These are phyloP conservation scores for Sinohyriopsis cumingii DNA, from an alignment of 2,888 invertebrate genomes.

Conservation along the genomic window DNA sequence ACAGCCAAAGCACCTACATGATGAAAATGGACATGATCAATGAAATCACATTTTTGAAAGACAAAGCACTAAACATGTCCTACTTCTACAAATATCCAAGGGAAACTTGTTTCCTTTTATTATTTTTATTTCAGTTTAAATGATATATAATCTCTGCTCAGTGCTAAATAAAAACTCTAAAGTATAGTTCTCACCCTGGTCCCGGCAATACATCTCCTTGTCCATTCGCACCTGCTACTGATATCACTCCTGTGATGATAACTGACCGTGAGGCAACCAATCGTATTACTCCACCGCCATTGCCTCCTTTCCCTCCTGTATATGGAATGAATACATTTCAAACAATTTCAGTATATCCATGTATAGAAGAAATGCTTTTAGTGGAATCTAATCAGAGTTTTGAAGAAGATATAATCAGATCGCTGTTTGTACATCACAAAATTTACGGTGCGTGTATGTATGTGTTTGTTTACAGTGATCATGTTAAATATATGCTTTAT, in stretches of 20 bases:
- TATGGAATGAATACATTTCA: neutral
- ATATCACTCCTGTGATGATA: slow-evolving; percentile 38
- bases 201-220: slow-evolving; percentile 37
- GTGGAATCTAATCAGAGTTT: neutral
- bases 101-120: neutral
- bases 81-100: too few species aligned
- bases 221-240: slow-evolving; percentile 47
- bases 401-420: neutral
- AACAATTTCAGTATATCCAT: neutral
- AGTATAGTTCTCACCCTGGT: slow-evolving; percentile 17
- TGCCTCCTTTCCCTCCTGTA: slow-evolving; percentile 52
- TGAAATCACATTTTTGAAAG: too few species aligned
- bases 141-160: too few species aligned
- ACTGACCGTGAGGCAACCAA: slow-evolving; percentile 40
- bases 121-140: neutral
- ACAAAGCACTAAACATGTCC: too few species aligned
- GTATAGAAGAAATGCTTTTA: neutral
- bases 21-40: neutral
- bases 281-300: slow-evolving; percentile 50
- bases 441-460: too few species aligned
- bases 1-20: slow-evolving; percentile 41
- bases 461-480: too few species aligned
- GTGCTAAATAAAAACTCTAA: neutral
- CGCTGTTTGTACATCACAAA: neutral
- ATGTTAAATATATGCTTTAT: too few species aligned